Conservation (phyloP, 1,140 invertebrate species). For the Trinorchestia longiramus region DNA sequence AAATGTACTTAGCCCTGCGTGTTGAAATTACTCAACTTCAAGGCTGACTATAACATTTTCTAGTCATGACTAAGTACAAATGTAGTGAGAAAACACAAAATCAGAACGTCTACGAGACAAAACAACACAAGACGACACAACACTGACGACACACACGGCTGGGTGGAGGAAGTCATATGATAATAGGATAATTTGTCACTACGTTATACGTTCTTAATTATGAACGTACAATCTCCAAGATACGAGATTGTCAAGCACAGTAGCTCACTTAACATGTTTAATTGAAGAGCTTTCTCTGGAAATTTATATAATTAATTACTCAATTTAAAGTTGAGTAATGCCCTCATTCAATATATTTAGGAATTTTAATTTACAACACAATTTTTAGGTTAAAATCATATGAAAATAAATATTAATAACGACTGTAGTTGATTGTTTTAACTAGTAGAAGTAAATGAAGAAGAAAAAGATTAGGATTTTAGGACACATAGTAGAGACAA, state of each 20-base stretch:
- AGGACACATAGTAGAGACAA: no score
- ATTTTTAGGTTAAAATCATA: not conserved
- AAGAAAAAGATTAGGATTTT: not conserved
- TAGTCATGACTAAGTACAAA: not conserved
- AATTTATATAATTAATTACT: no score
- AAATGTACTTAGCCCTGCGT: not conserved
- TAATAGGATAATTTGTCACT: not conserved
- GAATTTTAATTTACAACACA: not conserved
- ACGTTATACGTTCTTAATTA: not conserved
- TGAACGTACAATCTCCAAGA: not conserved
- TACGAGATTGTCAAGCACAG: not conserved
- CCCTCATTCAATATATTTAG: not conserved
- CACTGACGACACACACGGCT: not conserved
- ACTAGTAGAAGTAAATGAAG: not conserved
- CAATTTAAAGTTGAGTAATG: not conserved
- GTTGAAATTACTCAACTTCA: not conserved
- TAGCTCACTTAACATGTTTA: not conserved
- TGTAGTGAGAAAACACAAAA: not conserved
- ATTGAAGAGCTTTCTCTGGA: no score
- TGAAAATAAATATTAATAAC: not conserved
- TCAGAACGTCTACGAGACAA: no score
- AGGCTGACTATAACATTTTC: not conserved
- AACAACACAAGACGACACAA: not conserved
- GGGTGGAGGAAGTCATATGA: not conserved
- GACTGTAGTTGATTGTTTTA: not conserved